Base-by-base conservation (phyloP, 2,797 vertebrate species). In the Valencia hispanica region DNA sequence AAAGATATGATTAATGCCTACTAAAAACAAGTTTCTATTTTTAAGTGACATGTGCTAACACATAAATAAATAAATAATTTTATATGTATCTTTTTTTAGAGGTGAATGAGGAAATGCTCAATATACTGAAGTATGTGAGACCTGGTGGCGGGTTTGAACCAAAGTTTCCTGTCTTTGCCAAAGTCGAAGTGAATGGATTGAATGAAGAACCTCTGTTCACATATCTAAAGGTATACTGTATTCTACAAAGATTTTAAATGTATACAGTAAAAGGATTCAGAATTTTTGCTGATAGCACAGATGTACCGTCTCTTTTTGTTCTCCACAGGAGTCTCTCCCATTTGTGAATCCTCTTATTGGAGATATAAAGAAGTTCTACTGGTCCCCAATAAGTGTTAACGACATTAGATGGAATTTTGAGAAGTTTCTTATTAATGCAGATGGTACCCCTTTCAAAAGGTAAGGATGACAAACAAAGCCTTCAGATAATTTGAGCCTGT, bases 351-450 rank as follows among this genome's bases (percentile, higher is more conserved):
- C 94, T 53, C 85, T 96, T 36, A 93, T 96, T 79, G 96, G 96
- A 82, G 95, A 96, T 57, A 88, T 87, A 10, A 95, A 90, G 84
- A 96, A 94, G 88, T 91, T 96, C 59, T 95, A 94, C 83, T 96
- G 95, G 95, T 94, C 93, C 47, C 95, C 96, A 14, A 88, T 96
- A 69, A 94, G 94, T 77, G 94, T 94, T 75, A 95, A 94, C 48
- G 96, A 96, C 80, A 93, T 96, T 45, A 93, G 95, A 12, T 96
- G 96, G 96, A 96, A 96, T 91, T 96, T 96, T 87, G 96, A 96
- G 78, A 96, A 93, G 90, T 96, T 96, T 77, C 90, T 96, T 11
- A 91, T 96, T 69, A 84, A 77, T n/a, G 90, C 93, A 74, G 86
- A 95, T 32, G 96, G 96, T 27, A 50, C 48, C 12, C 96, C 95